Percentiles rank a stretch among this genome's conserved stretches.
These are phyloP conservation scores for Trachops cirrhosus DNA, from an alignment of 2,797 vertebrate species.

Conservation along the genomic window DNA sequence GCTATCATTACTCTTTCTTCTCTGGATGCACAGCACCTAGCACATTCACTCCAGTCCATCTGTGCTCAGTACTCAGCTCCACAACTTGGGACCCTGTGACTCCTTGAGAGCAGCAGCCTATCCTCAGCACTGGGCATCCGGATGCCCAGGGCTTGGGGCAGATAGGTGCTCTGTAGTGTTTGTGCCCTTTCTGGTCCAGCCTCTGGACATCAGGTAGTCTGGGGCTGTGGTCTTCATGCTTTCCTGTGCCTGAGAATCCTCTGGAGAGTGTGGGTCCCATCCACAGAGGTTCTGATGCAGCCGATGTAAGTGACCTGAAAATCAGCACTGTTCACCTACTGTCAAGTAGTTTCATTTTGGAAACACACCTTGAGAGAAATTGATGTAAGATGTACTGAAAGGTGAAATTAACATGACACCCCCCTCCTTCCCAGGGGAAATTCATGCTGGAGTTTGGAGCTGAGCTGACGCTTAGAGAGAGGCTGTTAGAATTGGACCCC, in stretches of 20 bases:
- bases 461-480: neutral
- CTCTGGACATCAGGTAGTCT: neutral
- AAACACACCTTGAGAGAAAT: neutral
- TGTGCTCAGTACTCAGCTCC: neutral
- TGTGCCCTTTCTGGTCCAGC: neutral
- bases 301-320: neutral
- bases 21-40: neutral
- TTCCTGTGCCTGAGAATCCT: neutral
- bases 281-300: neutral
- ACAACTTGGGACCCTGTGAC: neutral
- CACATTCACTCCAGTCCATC: fast-evolving
- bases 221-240: neutral
- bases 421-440: neutral
- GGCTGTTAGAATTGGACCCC: neutral
- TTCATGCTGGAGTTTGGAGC: neutral
- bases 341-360: neutral
- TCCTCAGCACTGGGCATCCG: neutral
- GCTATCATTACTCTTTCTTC: neutral
- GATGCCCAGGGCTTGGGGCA: neutral
- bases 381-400: neutral
- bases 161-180: neutral
- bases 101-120: neutral
- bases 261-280: neutral
- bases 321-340: neutral
- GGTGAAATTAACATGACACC: neutral